phyloP scores from a whole-genome alignment of 2,113 vertebrate genomes.

The Equus przewalskii region DNA sequence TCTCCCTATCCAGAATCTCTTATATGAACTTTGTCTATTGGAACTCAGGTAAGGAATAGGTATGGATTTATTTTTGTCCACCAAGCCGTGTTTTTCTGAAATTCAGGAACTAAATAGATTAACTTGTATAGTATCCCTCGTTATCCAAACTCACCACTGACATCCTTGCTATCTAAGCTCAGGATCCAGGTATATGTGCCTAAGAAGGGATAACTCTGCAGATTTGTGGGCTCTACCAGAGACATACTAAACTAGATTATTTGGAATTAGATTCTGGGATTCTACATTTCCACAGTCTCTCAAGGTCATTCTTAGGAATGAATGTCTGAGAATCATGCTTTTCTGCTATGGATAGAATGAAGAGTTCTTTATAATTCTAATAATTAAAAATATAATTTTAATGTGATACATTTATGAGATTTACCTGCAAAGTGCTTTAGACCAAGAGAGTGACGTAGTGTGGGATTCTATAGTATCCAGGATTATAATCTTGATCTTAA shows the following conservation, averaged over 20 bases:
- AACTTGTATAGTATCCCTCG: background rate
- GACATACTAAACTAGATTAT: background rate
- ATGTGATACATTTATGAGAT: background rate
- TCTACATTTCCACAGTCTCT: background rate
- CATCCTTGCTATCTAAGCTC: background rate
- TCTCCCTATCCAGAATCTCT: background rate
- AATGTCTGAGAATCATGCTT: background rate
- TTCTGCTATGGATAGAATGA: background rate
- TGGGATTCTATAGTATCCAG: background rate
- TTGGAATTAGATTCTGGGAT: background rate
- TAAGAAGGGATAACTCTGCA: background rate
- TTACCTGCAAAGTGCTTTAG: background rate
- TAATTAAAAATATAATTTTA: background rate
- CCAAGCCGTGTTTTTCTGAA: background rate
- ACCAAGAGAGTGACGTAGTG: background rate
- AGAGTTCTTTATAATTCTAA: background rate
- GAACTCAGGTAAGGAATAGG: background rate
- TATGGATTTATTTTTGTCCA: background rate
- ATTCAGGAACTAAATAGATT: background rate
- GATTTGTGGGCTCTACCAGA: background rate
- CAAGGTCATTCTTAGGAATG: background rate
- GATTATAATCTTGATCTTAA: background rate
- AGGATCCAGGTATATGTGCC: background rate
- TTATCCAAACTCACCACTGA: background rate
- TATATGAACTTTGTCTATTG: background rate